Conservation (phyloP, 2,113 vertebrate species). For the human region DNA sequence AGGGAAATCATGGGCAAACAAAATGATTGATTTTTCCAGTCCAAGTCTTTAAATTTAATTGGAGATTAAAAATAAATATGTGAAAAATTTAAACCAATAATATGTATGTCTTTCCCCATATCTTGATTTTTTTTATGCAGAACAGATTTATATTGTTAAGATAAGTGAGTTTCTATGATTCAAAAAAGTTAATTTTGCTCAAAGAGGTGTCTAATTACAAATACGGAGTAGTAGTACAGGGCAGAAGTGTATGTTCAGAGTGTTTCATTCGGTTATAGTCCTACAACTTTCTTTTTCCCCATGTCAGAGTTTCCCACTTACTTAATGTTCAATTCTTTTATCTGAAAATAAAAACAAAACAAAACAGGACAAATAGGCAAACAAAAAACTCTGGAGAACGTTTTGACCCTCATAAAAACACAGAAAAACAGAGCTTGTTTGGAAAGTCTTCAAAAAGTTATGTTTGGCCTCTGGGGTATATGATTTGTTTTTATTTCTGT, state of each 20-base stretch:
- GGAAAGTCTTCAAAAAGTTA: background rate
- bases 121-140: background rate
- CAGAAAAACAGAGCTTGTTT: background rate
- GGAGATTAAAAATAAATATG: background rate
- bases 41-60: background rate
- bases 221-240: background rate
- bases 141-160: background rate
- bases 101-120: background rate
- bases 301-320: background rate
- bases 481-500: background rate
- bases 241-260: background rate
- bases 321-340: background rate
- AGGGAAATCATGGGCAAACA: background rate
- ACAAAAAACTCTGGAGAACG: background rate
- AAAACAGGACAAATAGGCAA: background rate
- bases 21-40: background rate
- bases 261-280: background rate
- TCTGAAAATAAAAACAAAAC: background rate
- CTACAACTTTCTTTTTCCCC: background rate
- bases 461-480: background rate
- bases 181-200: background rate
- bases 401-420: background rate
- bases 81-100: background rate
- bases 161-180: background rate
- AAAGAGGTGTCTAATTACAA: background rate